These are phyloP conservation scores for Drosophila glabriapex DNA, from an alignment of 2,888 invertebrate species.

Conservation along the genomic window DNA sequence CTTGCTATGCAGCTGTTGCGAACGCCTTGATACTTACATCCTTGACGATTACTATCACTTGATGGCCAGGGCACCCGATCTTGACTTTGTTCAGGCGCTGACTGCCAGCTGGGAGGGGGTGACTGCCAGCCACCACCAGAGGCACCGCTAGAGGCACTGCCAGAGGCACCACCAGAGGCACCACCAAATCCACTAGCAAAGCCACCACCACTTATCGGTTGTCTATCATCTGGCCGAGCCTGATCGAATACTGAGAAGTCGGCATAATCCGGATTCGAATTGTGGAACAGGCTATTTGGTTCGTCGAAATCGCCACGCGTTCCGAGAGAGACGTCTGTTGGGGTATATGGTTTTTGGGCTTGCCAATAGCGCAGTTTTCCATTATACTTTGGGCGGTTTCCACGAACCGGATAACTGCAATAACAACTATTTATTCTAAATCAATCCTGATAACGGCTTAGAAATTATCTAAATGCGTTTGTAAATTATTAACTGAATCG, in stretches of 20 bases:
- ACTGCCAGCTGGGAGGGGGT: not conserved
- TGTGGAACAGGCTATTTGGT: conserved; percentile 59
- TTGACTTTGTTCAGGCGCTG: not conserved
- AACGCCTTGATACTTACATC: conserved; percentile 25
- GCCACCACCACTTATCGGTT: not conserved
- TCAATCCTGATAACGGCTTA: not conserved
- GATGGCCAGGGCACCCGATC: conserved; percentile 16
- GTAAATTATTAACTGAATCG: not conserved
- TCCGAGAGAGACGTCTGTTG: not conserved
- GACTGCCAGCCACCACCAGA: not conserved
- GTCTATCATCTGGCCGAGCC: conserved; percentile 11
- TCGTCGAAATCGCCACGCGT: conserved; percentile 53
- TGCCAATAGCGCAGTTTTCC: conserved; percentile 42
- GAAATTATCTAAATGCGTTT: not conserved
- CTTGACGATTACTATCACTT: conserved; percentile 2
- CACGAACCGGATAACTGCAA: conserved; percentile 43
- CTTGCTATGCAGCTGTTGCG: not conserved
- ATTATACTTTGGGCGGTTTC: conserved; percentile 40
- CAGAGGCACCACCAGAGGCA: not conserved
- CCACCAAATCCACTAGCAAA: not conserved
- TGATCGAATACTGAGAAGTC: conserved; percentile 54
- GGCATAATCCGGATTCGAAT: conserved; percentile 63
- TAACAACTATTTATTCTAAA: not conserved
- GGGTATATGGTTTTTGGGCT: not conserved
- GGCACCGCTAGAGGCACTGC: not conserved